These are phyloP conservation scores for Tholera decimalis DNA, from an alignment of 2,888 invertebrate species.

Conservation along the genomic window DNA sequence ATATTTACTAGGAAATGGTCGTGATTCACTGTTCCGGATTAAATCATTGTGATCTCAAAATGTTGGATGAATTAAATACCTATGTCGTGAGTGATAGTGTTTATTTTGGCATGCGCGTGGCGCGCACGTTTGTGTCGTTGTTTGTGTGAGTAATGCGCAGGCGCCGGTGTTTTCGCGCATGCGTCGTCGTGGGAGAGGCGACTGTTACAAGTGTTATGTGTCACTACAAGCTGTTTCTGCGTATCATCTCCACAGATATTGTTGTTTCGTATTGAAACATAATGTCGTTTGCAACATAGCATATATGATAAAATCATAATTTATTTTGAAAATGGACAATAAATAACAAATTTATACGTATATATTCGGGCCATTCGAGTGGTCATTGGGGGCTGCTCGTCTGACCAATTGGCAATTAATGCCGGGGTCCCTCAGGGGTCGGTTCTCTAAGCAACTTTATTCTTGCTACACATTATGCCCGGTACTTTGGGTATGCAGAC, in stretches of 20 bases:
- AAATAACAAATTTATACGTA: no score
- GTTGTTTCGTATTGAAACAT: neutral
- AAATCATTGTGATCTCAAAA: slow-evolving; percentile 67
- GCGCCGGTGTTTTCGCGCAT: slow-evolving; percentile 58
- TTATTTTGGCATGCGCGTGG: slow-evolving; percentile 61
- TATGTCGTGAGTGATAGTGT: slow-evolving; percentile 64
- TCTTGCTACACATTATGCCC: no score
- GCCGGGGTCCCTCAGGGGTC: no score
- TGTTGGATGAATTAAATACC: slow-evolving; percentile 54
- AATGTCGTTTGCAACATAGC: neutral
- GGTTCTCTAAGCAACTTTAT: no score
- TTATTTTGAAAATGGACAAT: no score
- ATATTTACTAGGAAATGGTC: slow-evolving; percentile 80
- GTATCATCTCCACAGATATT: slow-evolving; percentile 2
- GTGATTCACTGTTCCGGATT: slow-evolving; percentile 86
- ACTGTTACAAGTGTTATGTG: slow-evolving; percentile 52
- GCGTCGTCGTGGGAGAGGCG: slow-evolving; percentile 67
- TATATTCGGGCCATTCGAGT: no score
- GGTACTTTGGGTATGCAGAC: no score
- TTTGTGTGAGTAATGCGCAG: slow-evolving; percentile 53
- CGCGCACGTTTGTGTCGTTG: slow-evolving; percentile 53
- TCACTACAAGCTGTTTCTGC: slow-evolving; percentile 38
- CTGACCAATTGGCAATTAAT: no score
- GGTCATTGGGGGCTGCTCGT: no score
- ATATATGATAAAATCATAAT: no score